A percentile compares a stretch with the other conserved stretches of the same genome.
Conservation (phyloP, 2,888 invertebrate species). For the Ennomos erosarius region DNA sequence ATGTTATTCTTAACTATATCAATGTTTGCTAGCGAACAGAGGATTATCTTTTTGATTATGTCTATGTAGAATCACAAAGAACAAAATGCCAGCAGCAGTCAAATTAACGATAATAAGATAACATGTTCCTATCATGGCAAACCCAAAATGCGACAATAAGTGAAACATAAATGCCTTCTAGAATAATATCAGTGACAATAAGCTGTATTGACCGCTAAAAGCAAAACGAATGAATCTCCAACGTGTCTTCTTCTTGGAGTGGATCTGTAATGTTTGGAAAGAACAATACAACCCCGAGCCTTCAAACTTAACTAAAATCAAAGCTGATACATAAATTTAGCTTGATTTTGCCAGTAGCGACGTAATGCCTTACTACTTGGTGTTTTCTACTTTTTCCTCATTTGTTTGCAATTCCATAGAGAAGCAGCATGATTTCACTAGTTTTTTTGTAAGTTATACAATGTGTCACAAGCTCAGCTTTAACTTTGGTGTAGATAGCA, state of each 20-base stretch:
- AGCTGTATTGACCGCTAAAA: constrained; percentile 57
- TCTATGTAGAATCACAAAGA: too few relatives aligned
- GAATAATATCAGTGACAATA: constrained; percentile 48
- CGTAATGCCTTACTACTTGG: too few relatives aligned
- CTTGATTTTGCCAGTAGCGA: too few relatives aligned
- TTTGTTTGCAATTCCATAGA: too few relatives aligned
- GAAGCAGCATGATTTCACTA: too few relatives aligned
- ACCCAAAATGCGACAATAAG: constrained; percentile 1
- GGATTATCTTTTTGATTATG: too few relatives aligned
- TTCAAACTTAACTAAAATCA: constrained; percentile 6
- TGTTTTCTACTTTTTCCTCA: too few relatives aligned
- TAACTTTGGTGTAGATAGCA: constrained; percentile 6
- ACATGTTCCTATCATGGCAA: constrained; percentile 7
- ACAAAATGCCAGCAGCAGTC: too few relatives aligned
- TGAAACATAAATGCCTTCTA: constrained; percentile 2
- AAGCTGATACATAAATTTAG: not conserved
- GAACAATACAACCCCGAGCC: constrained; percentile 6
- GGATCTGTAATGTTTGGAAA: constrained; percentile 44
- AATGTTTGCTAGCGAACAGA: too few relatives aligned
- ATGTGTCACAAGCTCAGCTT: not conserved
- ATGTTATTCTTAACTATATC: too few relatives aligned
- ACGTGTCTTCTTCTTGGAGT: constrained; percentile 66
- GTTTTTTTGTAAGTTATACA: too few relatives aligned
- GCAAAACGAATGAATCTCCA: constrained; percentile 64
- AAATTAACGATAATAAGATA: too few relatives aligned